Conservation (phyloP, 1,140 invertebrate species). For the Drosophila novamexicana region DNA sequence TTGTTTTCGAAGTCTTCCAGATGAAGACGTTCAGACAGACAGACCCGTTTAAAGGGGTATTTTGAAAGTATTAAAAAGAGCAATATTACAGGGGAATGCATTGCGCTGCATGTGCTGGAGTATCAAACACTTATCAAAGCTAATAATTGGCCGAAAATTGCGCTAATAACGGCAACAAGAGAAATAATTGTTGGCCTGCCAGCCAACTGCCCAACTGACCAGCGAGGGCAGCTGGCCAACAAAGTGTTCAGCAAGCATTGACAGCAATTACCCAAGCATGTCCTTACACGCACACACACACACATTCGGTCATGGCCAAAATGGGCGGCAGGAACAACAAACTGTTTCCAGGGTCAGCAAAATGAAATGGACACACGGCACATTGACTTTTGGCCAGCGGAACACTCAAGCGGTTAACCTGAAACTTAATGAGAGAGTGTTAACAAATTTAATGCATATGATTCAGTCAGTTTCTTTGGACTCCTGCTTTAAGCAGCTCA, state of each 20-base stretch:
- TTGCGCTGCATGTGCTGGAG: slow-evolving; percentile 8
- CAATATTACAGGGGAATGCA: slow-evolving; percentile 10
- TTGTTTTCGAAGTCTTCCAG: no score
- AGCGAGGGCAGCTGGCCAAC: slow-evolving; percentile 1
- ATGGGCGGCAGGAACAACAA: slow-evolving; percentile 1
- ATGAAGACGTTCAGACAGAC: no score
- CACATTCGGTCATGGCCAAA: slow-evolving; percentile 11
- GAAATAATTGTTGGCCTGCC: slow-evolving; percentile 61
- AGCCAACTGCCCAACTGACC: slow-evolving; percentile 25
- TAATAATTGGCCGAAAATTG: slow-evolving; percentile 71
- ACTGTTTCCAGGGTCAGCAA: slow-evolving; percentile 24
- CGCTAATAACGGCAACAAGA: slow-evolving; percentile 69
- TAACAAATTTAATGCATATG: slow-evolving; percentile 1
- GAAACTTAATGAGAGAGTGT: neutral
- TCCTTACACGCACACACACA: slow-evolving; percentile 8
- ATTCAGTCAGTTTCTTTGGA: neutral
- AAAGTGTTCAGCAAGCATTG: slow-evolving; percentile 7
- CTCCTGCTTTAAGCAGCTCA: neutral
- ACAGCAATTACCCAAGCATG: slow-evolving; percentile 57
- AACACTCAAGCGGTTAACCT: neutral
- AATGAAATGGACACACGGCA: slow-evolving; percentile 12
- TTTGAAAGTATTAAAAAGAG: slow-evolving; percentile 13
- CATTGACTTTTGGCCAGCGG: slow-evolving; percentile 17
- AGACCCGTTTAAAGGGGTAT: neutral
- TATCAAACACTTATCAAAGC: slow-evolving; percentile 43